Conservation (phyloP, 2,888 invertebrate genomes). For the Andrena bucephala region DNA sequence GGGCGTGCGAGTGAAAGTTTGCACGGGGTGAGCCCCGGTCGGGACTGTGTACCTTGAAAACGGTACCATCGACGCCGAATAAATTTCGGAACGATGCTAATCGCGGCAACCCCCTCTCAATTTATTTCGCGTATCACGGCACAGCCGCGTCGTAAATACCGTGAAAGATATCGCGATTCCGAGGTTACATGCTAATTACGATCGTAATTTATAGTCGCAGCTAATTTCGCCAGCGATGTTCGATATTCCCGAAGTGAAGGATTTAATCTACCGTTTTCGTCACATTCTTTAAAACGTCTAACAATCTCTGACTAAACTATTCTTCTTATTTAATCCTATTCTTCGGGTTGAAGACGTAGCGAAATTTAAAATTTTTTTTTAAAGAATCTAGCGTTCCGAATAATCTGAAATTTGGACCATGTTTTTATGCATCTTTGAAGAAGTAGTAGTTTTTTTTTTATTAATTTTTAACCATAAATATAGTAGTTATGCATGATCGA, state of each 20-base stretch:
- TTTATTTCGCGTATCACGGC: constrained; percentile 15
- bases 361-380: too few relatives aligned
- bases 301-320: too few relatives aligned
- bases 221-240: background rate
- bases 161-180: constrained; percentile 7
- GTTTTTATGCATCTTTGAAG: too few relatives aligned
- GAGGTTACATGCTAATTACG: constrained; percentile 34
- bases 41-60: background rate
- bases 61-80: background rate
- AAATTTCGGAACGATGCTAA: constrained; percentile 27
- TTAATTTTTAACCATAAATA: too few relatives aligned
- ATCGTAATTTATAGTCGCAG: background rate
- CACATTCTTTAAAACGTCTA: background rate
- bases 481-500: too few relatives aligned
- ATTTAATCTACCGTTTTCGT: background rate
- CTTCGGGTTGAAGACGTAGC: too few relatives aligned
- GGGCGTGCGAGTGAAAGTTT: background rate
- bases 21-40: background rate
- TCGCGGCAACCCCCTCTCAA: constrained; percentile 5
- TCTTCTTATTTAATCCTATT: too few relatives aligned
- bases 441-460: too few relatives aligned
- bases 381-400: too few relatives aligned
- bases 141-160: constrained; percentile 3
- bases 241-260: background rate
- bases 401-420: too few relatives aligned